Base-by-base conservation (phyloP, 2,113 vertebrate genomes). In the Ammospiza caudacuta region DNA sequence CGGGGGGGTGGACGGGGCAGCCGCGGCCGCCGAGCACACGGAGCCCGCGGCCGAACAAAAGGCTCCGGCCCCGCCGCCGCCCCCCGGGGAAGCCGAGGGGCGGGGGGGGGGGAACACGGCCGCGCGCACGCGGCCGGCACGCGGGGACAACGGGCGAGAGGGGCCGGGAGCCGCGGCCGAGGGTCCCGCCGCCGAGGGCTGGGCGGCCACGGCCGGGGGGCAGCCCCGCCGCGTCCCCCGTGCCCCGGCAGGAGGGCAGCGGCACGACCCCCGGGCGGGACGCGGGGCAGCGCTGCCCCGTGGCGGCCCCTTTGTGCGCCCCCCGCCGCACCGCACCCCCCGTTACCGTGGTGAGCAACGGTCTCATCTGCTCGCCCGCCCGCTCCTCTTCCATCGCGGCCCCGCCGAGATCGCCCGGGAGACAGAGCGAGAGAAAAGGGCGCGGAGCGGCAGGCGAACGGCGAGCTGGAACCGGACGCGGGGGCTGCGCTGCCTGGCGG, bases 341-440 rank as follows among this genome's bases (percentile, higher is more conserved):
- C 29, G 54, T 97, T 98, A 98, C 98, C 98, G 97, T 97, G 59
- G 98, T 98, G 89, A 98, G 98, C 78, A 98, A 96, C 96, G 98
- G 98, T 97, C 98, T 96, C 98, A 98, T 98, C 97, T 98, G 98
- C 94, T 98, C 98, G 83, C 98, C 97, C 37, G 97, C 94, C 84
- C 98, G 96, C 74, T 98, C 97, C 77, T 97, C 98, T 97, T 97
- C 98, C 98, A 98, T 98, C 96, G 95, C 90, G 68, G 83, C 57
- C 62, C 91, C 58, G 67, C 69, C 58, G 21, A 88, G 58, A 58
- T 58, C 31, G 85, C 86, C 81, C 43, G 82, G 83, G 75, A 67
- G 37, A 27, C 6, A 25, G 74, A 51, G 46, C 54, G 41, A 77
- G 28, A 39, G n/a, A 31, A 29, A 49, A 49, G 16, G 31, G 41